Evolutionary conservation across 2,888 invertebrate species (phyloP).

Genomic region (Xestia rhomboidea): DNA sequence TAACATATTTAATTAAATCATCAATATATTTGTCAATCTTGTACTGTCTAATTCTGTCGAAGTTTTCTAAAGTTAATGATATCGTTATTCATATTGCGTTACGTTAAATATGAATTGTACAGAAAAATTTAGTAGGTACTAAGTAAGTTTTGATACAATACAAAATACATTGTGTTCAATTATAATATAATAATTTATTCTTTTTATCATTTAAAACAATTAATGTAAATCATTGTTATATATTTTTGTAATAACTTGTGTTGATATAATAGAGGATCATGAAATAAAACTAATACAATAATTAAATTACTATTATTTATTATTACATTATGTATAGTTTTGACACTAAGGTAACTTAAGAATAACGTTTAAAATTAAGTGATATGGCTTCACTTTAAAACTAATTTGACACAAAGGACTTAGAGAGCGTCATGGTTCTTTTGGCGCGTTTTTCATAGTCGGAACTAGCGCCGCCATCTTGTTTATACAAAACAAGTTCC

Average conservation of each 20-base stretch:
- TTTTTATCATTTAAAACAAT: constrained; percentile 62
- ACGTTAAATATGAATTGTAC: constrained; percentile 57
- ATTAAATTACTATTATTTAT: constrained; percentile 73
- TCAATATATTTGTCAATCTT: constrained; percentile 6
- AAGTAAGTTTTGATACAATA: constrained; percentile 55
- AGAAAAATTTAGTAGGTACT: constrained; percentile 52
- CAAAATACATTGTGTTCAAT: constrained; percentile 64
- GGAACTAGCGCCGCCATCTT: neutral
- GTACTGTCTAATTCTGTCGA: neutral
- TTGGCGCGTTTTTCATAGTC: neutral
- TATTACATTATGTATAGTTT: constrained; percentile 73
- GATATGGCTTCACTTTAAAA: constrained; percentile 87
- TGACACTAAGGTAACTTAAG: constrained; percentile 84
- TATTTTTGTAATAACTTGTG: constrained; percentile 48
- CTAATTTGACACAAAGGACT: constrained; percentile 68
- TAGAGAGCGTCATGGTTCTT: constrained; percentile 9
- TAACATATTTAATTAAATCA: constrained; percentile 2
- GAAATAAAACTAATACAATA: constrained; percentile 79
- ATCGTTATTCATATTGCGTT: constrained; percentile 30
- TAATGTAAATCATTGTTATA: constrained; percentile 67
- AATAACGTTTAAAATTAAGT: constrained; percentile 81
- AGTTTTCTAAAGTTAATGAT: neutral
- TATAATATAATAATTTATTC: constrained; percentile 57
- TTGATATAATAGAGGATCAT: constrained; percentile 55
- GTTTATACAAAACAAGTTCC: neutral